Conservation (phyloP, 2,888 invertebrate genomes). For the Epinotia nisella region DNA sequence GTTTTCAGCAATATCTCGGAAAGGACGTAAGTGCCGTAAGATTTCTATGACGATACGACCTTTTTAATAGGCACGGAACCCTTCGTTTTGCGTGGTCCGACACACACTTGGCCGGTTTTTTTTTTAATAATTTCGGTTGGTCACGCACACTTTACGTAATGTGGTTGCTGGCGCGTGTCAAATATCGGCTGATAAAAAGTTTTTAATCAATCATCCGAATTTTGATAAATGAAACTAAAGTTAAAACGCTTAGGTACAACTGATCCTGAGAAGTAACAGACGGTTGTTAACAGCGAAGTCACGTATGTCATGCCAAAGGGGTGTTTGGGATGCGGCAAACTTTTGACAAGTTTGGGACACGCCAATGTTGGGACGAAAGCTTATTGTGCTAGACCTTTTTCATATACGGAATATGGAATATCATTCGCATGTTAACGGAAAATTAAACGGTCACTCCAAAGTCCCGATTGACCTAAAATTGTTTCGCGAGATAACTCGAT, state of each 20-base stretch:
- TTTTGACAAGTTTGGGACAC: slow-evolving; percentile 47
- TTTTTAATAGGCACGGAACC: no score
- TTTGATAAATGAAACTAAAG: background rate
- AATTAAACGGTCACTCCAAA: slow-evolving; percentile 41
- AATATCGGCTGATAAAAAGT: no score
- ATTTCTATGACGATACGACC: no score
- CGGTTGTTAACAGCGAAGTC: slow-evolving; percentile 22
- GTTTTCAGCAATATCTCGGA: no score
- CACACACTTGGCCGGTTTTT: no score
- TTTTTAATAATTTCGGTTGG: no score
- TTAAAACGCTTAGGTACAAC: slow-evolving; percentile 13
- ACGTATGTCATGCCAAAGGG: slow-evolving; percentile 37
- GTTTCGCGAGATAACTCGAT: slow-evolving; percentile 13
- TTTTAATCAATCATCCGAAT: no score
- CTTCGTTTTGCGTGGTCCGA: no score
- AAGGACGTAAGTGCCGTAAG: no score
- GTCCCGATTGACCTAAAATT: slow-evolving; percentile 23
- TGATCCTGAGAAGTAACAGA: slow-evolving; percentile 11
- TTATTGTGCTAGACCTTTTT: slow-evolving; percentile 40
- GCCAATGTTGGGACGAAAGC: slow-evolving; percentile 40
- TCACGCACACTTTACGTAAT: no score
- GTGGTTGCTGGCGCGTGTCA: no score
- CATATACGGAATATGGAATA: slow-evolving; percentile 28
- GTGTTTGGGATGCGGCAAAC: slow-evolving; percentile 45
- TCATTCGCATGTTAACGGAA: slow-evolving; percentile 32